These are phyloP conservation scores for Myotis lucifugus DNA, from an alignment of 2,113 vertebrate species.

Conservation along the genomic window DNA sequence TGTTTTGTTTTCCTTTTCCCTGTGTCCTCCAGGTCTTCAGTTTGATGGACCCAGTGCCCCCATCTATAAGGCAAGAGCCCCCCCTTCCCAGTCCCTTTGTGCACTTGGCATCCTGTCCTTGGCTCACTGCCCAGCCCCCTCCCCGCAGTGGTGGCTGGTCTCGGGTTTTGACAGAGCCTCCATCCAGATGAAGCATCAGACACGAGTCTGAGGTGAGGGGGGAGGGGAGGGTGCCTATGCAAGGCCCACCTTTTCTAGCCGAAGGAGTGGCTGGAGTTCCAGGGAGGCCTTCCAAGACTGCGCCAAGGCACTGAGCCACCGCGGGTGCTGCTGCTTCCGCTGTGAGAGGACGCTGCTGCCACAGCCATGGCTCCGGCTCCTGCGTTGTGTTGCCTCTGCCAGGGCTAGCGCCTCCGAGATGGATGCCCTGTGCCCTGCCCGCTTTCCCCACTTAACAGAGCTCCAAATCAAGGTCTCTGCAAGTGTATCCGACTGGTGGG, in stretches of 20 bases:
- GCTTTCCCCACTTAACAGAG: rapidly evolving
- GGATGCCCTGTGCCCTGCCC: neutral
- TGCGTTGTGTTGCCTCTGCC: neutral
- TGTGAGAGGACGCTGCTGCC: no score
- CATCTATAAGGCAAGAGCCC: slow-evolving; percentile 61
- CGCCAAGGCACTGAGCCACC: neutral
- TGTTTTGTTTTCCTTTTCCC: neutral
- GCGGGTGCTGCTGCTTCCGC: neutral
- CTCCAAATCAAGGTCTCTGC: neutral
- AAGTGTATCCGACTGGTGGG: neutral
- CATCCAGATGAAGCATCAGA: neutral
- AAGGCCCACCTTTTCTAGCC: neutral
- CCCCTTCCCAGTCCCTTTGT: neutral
- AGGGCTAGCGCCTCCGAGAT: neutral
- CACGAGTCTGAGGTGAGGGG: neutral
- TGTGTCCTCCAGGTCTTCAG: slow-evolving; percentile 62
- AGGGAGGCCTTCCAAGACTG: neutral
- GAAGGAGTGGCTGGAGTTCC: neutral
- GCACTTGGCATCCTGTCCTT: neutral
- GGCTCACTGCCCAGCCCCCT: neutral
- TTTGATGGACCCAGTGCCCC: slow-evolving; percentile 65
- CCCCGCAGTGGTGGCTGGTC: neutral
- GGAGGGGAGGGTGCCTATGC: neutral
- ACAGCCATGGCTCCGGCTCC: rapidly evolving
- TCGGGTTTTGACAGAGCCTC: neutral